Evolutionary conservation across 1,140 invertebrate genomes (phyloP), one percentile per base, ranked within the genome.

Genomic region (Dreissena polymorpha): DNA sequence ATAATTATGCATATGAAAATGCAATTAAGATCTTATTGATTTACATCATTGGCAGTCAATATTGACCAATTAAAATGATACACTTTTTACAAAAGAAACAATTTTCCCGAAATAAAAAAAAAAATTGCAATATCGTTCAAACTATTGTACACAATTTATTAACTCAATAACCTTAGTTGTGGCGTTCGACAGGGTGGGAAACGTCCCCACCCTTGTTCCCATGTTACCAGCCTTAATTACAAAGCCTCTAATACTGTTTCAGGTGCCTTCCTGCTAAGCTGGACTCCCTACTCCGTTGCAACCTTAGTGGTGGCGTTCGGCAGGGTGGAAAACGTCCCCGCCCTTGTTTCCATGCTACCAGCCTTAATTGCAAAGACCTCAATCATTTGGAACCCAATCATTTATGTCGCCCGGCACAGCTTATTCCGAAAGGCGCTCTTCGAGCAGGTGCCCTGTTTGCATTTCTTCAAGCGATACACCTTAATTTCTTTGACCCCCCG

Each of bases 371-470:
- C 67, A 6, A 81, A 81, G 57, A 60, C 57, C 10, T 81, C 69
- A n/a, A 65, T 72, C 13, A 73, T 81, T 50, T 81, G 68, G 78
- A 81, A 81, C 16, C 78, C 69, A 49, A 64, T 81, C 12, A 81
- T 81, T n/a, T 81, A 81, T 13, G 78, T 81, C 12, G 51, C 50
- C 12, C 13, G 75, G 68, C 63, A 78, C 49, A 53, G 39, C 13
- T 14, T 68, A 21, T 78, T 69, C 51, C 49, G 75, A 16, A 63
- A 49, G 21, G 73, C 73, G 21, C 63, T 50, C 25, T 63, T 75
- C 14, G 23, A 39, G 14, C 53, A 63, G 5, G 21, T 60, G 53
- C 73, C 21, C 13, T 60, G 53, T 18, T 29, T 75, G n/a, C 67
- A 25, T 68, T n/a, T 16, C 16, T 68, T 68, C 29, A 68, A 21